A percentile compares a stretch with the other conserved stretches of the same genome.
These are phyloP conservation scores for Spongilla lacustris DNA, from an alignment of 37 sponge, comb jelly and placozoan genomes.

Conservation along the genomic window DNA sequence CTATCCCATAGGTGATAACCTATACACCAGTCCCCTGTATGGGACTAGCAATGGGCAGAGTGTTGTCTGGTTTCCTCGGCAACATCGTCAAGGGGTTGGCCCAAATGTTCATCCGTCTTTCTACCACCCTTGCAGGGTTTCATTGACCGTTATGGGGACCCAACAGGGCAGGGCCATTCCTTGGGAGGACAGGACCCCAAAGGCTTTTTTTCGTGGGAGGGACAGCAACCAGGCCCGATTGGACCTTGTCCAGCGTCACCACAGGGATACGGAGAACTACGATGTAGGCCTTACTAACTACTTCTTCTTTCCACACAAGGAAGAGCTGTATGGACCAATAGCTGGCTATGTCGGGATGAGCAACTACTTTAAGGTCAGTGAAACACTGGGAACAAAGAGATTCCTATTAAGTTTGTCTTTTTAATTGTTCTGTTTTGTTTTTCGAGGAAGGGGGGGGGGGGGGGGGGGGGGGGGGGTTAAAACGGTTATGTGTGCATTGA, in stretches of 20 bases:
- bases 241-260: conserved; percentile 83
- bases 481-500: background rate
- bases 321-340: conserved; percentile 81
- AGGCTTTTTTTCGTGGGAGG: conserved; percentile 94
- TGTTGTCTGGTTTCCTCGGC: background rate
- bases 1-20: background rate
- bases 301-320: conserved; percentile 83
- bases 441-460: too few species aligned
- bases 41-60: background rate
- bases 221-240: conserved; percentile 94
- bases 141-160: conserved; percentile 69
- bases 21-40: background rate
- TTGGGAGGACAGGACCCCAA: conserved; percentile 85
- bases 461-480: too few species aligned
- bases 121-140: conserved; percentile 30
- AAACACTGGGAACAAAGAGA: background rate
- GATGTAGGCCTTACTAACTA: conserved; percentile 84
- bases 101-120: background rate
- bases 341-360: conserved; percentile 63
- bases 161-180: conserved; percentile 65
- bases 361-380: conserved; percentile 86
- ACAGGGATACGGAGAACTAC: conserved; percentile 79
- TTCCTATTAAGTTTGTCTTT: too few species aligned
- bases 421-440: too few species aligned
- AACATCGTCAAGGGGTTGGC: background rate